Evolutionary conservation across 2,888 invertebrate species (phyloP).

Genomic region (Agelastica alni): DNA sequence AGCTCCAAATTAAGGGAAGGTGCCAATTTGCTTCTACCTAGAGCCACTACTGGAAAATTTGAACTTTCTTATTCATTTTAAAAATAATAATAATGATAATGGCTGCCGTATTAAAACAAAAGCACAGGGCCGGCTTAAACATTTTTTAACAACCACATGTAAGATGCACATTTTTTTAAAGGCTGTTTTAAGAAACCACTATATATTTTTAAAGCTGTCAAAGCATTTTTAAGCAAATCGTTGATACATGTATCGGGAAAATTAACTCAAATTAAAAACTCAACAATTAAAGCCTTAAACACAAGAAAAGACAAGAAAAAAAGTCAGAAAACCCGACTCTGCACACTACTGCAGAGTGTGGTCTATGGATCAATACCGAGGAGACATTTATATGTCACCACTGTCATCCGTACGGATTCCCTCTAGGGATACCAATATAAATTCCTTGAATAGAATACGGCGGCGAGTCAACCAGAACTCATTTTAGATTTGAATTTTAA

Average conservation of each 20-base stretch:
- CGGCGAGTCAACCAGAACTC: not conserved
- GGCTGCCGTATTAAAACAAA: slow-evolving; percentile 9
- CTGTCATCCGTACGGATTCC: slow-evolving; percentile 7
- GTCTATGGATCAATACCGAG: slow-evolving; percentile 13
- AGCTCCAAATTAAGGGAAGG: no score
- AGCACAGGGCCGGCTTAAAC: slow-evolving; percentile 14
- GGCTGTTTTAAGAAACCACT: not conserved
- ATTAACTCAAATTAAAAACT: not conserved
- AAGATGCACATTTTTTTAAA: slow-evolving; percentile 2
- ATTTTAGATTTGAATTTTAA: not conserved
- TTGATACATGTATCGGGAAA: not conserved
- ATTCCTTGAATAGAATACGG: not conserved
- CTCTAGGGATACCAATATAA: slow-evolving; percentile 13
- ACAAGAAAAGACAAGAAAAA: slow-evolving; percentile 4
- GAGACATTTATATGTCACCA: slow-evolving; percentile 6
- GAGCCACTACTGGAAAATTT: not conserved
- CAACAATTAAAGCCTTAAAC: not conserved
- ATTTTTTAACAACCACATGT: slow-evolving; percentile 1
- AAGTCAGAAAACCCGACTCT: slow-evolving; percentile 14
- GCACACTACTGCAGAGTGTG: slow-evolving; percentile 14
- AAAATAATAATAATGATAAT: slow-evolving; percentile 6
- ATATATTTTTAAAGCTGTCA: not conserved
- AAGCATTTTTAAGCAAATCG: not conserved
- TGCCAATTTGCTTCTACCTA: not conserved
- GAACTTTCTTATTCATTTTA: not conserved